Evolutionary conservation across 2,888 invertebrate genomes (phyloP).

Genomic region (Thysanoteuthis rhombus): DNA sequence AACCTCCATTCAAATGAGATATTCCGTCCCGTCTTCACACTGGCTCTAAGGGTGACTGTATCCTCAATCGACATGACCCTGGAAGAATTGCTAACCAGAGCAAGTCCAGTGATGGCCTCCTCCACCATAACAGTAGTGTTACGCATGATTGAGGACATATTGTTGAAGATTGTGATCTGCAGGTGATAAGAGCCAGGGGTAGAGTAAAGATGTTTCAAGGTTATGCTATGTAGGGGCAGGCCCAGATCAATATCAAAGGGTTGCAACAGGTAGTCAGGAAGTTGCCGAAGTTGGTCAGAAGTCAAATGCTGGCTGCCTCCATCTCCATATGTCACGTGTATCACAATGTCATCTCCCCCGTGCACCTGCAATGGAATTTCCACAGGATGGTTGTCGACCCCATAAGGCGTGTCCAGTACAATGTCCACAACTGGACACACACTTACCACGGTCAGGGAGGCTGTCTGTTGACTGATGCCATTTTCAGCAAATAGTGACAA

Average conservation of each 20-base stretch:
- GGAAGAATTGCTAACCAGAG: conserved; percentile 43
- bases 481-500: conserved; percentile 48
- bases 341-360: conserved; percentile 45
- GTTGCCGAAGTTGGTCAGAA: conserved; percentile 34
- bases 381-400: conserved; percentile 42
- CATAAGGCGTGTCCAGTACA: conserved; percentile 39
- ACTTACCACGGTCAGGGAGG: conserved; percentile 44
- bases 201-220: conserved; percentile 42
- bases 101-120: conserved; percentile 49
- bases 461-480: conserved; percentile 44
- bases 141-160: conserved; percentile 41
- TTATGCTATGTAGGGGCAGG: conserved; percentile 37
- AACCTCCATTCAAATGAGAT: conserved; percentile 58
- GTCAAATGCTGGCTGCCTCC: conserved; percentile 36
- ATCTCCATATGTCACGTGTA: conserved; percentile 52
- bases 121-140: conserved; percentile 41
- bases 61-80: conserved; percentile 41
- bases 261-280: not conserved
- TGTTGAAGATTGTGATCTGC: conserved; percentile 51
- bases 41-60: conserved; percentile 48
- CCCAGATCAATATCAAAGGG: not conserved
- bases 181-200: conserved; percentile 50
- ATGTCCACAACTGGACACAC: conserved; percentile 46
- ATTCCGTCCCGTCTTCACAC: conserved; percentile 52
- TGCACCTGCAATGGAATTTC: conserved; percentile 42